These are phyloP conservation scores for Corydoras sp. DNA, from an alignment of 2,113 vertebrate species.

Conservation along the genomic window DNA sequence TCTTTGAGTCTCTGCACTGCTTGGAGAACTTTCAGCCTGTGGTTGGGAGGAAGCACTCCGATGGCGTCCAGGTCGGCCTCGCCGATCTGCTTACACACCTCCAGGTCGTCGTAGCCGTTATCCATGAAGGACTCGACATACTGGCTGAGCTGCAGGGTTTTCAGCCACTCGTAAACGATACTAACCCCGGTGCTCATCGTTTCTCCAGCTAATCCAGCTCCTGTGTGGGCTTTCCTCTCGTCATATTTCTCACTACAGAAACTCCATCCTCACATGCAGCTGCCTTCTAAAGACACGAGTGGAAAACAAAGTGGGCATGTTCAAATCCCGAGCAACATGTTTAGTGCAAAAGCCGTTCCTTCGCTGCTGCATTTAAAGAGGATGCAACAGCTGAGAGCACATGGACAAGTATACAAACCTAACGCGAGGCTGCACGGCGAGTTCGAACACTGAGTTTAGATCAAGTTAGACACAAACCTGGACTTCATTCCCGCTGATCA, in stretches of 20 bases:
- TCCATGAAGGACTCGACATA: conserved; percentile 74
- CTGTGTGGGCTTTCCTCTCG: conserved; percentile 9
- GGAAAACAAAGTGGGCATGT: too few relatives aligned
- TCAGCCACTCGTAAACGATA: conserved; percentile 93
- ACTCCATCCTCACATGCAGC: too few relatives aligned
- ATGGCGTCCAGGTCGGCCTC: conserved; percentile 94
- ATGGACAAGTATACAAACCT: too few relatives aligned
- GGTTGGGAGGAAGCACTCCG: conserved; percentile 76
- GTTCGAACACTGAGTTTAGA: too few relatives aligned
- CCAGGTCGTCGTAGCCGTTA: conserved; percentile 82
- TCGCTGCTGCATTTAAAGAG: too few relatives aligned
- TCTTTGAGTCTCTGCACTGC: conserved; percentile 79
- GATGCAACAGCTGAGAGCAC: too few relatives aligned
- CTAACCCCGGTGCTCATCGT: conserved; percentile 76
- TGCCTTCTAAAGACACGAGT: too few relatives aligned
- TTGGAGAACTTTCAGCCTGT: conserved; percentile 78
- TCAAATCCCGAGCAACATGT: too few relatives aligned
- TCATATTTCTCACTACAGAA: background rate
- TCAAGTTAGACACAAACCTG: too few relatives aligned
- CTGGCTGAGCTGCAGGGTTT: conserved; percentile 80
- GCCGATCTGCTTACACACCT: conserved; percentile 96
- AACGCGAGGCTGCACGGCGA: too few relatives aligned
- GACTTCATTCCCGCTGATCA: too few relatives aligned
- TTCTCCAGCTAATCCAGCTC: conserved; percentile 4
- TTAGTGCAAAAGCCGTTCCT: too few relatives aligned